A percentile compares a stretch with the other conserved stretches of the same genome.
These are phyloP conservation scores for Nephila pilipes DNA, from an alignment of 1,140 invertebrate species.

Conservation along the genomic window DNA sequence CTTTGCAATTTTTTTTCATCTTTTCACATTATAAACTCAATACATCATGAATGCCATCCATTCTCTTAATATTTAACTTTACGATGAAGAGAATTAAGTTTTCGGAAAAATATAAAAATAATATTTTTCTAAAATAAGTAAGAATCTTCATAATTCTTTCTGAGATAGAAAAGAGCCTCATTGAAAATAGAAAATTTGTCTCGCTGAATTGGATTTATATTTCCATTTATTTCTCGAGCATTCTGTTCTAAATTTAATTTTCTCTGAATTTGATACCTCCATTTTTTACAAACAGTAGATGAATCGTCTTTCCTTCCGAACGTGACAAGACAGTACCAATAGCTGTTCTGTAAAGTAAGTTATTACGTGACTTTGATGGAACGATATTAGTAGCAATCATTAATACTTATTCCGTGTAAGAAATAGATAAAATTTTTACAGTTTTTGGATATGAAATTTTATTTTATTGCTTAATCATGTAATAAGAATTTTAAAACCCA, in stretches of 20 bases:
- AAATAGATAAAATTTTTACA: too few relatives aligned
- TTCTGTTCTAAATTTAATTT: background rate
- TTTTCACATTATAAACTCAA: too few relatives aligned
- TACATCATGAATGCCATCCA: too few relatives aligned
- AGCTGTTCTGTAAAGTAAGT: background rate
- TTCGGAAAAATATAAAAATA: background rate
- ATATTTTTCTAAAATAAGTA: background rate
- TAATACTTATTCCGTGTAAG: too few relatives aligned
- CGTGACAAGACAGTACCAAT: background rate
- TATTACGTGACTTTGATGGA: background rate
- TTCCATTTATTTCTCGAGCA: background rate
- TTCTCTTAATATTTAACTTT: background rate
- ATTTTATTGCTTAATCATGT: too few relatives aligned
- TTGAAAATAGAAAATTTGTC: background rate
- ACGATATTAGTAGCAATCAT: too few relatives aligned
- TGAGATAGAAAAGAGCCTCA: background rate
- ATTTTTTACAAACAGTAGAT: background rate
- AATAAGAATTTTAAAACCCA: too few relatives aligned
- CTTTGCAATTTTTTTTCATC: too few relatives aligned
- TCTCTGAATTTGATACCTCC: background rate
- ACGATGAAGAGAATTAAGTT: background rate
- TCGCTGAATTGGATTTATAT: background rate
- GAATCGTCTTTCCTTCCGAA: background rate
- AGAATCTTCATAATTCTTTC: too few relatives aligned
- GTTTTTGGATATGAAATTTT: too few relatives aligned